Conservation (phyloP, 92 coral and sea anemone species). For the Parazoanthus swiftii region DNA sequence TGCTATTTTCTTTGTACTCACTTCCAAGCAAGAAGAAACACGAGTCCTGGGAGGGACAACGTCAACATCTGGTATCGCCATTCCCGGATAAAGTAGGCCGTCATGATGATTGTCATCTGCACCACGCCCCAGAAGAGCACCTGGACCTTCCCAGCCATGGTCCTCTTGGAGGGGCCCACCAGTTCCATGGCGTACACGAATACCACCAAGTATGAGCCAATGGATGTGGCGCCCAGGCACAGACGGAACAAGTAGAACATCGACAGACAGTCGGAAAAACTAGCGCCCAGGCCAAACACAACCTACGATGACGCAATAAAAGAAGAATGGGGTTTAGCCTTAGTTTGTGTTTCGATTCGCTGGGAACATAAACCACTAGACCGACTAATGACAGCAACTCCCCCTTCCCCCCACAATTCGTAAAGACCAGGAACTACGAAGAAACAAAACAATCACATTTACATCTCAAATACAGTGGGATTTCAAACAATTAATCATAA, state of each 20-base stretch:
- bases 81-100: slow-evolving; percentile 33
- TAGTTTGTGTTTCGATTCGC: neutral
- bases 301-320: neutral
- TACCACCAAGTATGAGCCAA: slow-evolving; percentile 40
- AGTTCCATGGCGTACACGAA: slow-evolving; percentile 43
- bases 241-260: slow-evolving; percentile 44
- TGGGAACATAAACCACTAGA: too few relatives aligned
- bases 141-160: slow-evolving; percentile 44
- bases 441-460: too few relatives aligned
- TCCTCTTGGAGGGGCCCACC: slow-evolving; percentile 40
- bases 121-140: slow-evolving; percentile 38
- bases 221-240: slow-evolving; percentile 41
- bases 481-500: too few relatives aligned
- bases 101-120: slow-evolving; percentile 36
- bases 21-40: slow-evolving; percentile 23
- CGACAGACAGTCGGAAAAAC: slow-evolving; percentile 40
- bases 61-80: slow-evolving; percentile 41
- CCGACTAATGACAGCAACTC: too few relatives aligned
- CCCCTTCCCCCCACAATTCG: too few relatives aligned
- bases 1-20: neutral
- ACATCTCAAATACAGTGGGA: too few relatives aligned
- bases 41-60: slow-evolving; percentile 22
- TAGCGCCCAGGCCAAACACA: slow-evolving; percentile 38
- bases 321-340: neutral
- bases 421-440: too few relatives aligned